Evolutionary conservation across 2,797 vertebrate genomes (phyloP).

Genomic region (Myripristis jacobus): DNA sequence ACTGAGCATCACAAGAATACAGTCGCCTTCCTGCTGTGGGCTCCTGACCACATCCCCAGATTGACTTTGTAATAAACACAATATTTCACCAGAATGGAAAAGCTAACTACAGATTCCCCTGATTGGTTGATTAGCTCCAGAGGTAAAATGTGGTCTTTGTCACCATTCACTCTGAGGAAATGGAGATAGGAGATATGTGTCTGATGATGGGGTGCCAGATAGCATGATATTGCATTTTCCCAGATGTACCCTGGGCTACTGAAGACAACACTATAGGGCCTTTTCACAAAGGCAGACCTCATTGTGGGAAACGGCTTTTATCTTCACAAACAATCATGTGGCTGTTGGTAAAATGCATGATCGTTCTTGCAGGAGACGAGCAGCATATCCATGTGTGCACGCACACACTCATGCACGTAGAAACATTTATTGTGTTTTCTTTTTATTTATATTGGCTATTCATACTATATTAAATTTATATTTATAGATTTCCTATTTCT

Average conservation of each 20-base stretch:
- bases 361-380: slow-evolving; percentile 62
- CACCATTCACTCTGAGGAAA: slow-evolving; percentile 75
- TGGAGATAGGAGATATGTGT: slow-evolving; percentile 78
- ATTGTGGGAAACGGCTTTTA: slow-evolving; percentile 71
- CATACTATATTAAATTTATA: slow-evolving; percentile 55
- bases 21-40: slow-evolving; percentile 29
- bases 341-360: slow-evolving; percentile 63
- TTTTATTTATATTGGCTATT: slow-evolving; percentile 59
- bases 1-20: slow-evolving; percentile 20
- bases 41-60: slow-evolving; percentile 44
- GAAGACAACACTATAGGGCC: slow-evolving; percentile 60
- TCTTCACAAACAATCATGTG: slow-evolving; percentile 70
- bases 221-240: slow-evolving; percentile 80
- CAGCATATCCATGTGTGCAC: slow-evolving; percentile 21
- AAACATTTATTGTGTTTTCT: slow-evolving; percentile 20
- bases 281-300: slow-evolving; percentile 60
- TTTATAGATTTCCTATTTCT: slow-evolving; percentile 69
- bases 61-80: slow-evolving; percentile 68
- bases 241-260: slow-evolving; percentile 64
- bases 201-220: slow-evolving; percentile 82
- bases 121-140: slow-evolving; percentile 73
- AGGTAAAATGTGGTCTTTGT: slow-evolving; percentile 71
- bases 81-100: slow-evolving; percentile 72
- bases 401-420: background rate
- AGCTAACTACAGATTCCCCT: slow-evolving; percentile 62